Percentiles rank a stretch among this genome's conserved stretches.
Evolutionary conservation across 1,140 invertebrate genomes (phyloP).

Genomic region (Drosophila leontia): DNA sequence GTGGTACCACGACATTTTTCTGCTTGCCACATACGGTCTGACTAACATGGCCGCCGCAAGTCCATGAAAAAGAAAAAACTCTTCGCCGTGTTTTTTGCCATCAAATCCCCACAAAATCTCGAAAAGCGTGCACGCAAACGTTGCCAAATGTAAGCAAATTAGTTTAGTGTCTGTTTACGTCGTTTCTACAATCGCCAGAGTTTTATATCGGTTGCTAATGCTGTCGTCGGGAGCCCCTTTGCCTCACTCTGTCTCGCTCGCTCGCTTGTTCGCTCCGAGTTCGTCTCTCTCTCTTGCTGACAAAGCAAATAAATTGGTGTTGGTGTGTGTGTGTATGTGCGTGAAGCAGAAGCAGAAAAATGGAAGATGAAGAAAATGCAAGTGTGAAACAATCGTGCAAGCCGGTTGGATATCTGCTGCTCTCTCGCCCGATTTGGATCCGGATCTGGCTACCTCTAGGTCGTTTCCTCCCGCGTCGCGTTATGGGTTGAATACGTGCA

Average conservation of each 20-base stretch:
- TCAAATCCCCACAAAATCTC: conserved; percentile 39
- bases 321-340: conserved; percentile 41
- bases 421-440: conserved; percentile 6
- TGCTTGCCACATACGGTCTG: conserved; percentile 4
- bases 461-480: conserved; percentile 45
- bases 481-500: conserved; percentile 42
- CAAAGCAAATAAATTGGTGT: conserved; percentile 63
- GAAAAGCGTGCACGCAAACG: conserved; percentile 68
- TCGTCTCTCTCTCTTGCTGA: conserved; percentile 61
- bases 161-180: conserved; percentile 69
- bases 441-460: conserved; percentile 22
- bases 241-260: conserved; percentile 25
- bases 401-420: conserved; percentile 14
- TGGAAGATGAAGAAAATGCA: conserved; percentile 27
- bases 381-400: conserved; percentile 33
- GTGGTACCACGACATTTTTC: neutral
- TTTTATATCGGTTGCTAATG: conserved; percentile 37
- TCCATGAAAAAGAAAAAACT: conserved; percentile 52
- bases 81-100: conserved; percentile 65
- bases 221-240: conserved; percentile 52
- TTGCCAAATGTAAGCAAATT: conserved; percentile 77
- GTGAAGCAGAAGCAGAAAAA: conserved; percentile 34
- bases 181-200: conserved; percentile 62
- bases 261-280: conserved; percentile 39
- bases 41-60: conserved; percentile 67